Evolutionary conservation across 2,797 vertebrate genomes (phyloP).

Genomic region (Enoplosus armatus): DNA sequence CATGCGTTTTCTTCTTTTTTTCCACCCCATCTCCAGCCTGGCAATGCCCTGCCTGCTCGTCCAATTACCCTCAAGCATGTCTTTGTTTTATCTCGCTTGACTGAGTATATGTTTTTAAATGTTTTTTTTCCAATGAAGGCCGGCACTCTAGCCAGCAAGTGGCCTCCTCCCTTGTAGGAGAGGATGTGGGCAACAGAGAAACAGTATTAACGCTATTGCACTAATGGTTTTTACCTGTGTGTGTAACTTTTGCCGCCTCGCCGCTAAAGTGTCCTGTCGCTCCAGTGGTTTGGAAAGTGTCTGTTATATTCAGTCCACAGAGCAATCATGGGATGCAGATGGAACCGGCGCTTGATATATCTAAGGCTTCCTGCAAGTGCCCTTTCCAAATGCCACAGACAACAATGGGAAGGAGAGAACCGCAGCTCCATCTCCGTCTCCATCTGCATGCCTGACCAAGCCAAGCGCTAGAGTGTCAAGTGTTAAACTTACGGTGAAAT

Average conservation of each 20-base stretch:
- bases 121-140: conserved; percentile 49
- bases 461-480: conserved; percentile 68
- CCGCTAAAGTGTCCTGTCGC: conserved; percentile 70
- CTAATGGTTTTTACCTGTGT: conserved; percentile 77
- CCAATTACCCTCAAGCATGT: conserved; percentile 72
- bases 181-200: conserved; percentile 47
- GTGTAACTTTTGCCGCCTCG: conserved; percentile 62
- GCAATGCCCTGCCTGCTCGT: conserved; percentile 50
- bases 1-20: background rate
- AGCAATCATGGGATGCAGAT: conserved; percentile 81
- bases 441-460: conserved; percentile 78
- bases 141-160: conserved; percentile 44
- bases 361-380: conserved; percentile 70
- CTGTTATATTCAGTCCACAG: conserved; percentile 80
- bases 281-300: conserved; percentile 77
- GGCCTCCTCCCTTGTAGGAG: conserved; percentile 39
- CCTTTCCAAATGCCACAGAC: conserved; percentile 85
- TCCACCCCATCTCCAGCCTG: conserved; percentile 26
- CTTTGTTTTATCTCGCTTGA: conserved; percentile 76
- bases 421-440: conserved; percentile 58
- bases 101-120: conserved; percentile 36
- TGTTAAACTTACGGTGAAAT: conserved; percentile 76
- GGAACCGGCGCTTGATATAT: conserved; percentile 72
- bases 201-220: conserved; percentile 51
- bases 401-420: conserved; percentile 60